Percentiles rank a stretch among this genome's conserved stretches.
Conservation (phyloP, 2,888 invertebrate species). For the Lissocephala sabroskyi region DNA sequence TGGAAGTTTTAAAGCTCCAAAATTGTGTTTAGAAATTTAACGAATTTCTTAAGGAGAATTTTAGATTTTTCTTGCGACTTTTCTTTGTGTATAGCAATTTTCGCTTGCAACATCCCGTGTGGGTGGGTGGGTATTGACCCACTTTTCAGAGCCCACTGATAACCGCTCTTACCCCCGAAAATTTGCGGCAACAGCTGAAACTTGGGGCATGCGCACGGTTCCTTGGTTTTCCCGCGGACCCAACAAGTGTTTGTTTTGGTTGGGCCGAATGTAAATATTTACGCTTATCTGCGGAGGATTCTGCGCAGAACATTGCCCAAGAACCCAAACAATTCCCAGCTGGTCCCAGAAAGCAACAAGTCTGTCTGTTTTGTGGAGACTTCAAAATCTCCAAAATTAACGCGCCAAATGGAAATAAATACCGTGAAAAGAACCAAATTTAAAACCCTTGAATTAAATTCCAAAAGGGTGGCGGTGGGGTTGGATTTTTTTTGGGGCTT, state of each 20-base stretch:
- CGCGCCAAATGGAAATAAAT: too few species aligned
- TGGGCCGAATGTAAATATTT: constrained; percentile 42
- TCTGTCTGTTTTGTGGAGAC: constrained; percentile 14
- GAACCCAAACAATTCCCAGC: constrained; percentile 42
- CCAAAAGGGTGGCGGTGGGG: background rate
- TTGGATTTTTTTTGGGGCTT: constrained; percentile 32
- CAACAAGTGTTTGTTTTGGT: constrained; percentile 62
- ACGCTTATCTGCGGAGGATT: constrained; percentile 26
- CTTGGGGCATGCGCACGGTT: constrained; percentile 48
- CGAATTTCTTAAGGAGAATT: too few species aligned
- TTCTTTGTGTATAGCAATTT: background rate
- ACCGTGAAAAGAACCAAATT: too few species aligned
- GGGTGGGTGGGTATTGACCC: constrained; percentile 37
- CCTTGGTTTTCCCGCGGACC: constrained; percentile 9
- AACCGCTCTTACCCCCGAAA: constrained; percentile 24
- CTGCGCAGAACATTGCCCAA: constrained; percentile 38
- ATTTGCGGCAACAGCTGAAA: constrained; percentile 40
- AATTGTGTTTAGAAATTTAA: too few species aligned
- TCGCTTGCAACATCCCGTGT: background rate
- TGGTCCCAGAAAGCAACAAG: constrained; percentile 34
- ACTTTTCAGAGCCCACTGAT: constrained; percentile 33
- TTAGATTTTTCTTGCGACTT: background rate
- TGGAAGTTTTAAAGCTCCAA: too few species aligned
- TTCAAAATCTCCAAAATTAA: background rate
- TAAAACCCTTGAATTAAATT: background rate